A percentile compares a stretch with the other conserved stretches of the same genome.
Evolutionary conservation across 2,888 invertebrate genomes (phyloP).

Genomic region (Idaea biselata): DNA sequence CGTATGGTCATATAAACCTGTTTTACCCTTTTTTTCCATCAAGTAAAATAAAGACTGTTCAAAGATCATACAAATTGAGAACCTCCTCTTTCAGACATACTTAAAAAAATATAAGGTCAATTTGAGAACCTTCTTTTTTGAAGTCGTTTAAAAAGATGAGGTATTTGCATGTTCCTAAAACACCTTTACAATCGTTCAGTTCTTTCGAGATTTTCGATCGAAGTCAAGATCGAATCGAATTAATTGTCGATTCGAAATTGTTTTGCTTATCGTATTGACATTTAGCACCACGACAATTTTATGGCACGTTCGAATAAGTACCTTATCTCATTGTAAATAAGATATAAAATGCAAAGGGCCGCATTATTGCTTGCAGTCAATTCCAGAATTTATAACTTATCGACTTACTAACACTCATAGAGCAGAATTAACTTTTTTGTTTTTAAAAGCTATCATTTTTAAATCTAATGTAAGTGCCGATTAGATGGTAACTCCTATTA

Average conservation of each 20-base stretch:
- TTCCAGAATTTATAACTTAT: conserved; percentile 46
- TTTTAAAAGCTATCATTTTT: neutral
- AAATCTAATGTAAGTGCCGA: conserved; percentile 8
- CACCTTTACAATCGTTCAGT: neutral
- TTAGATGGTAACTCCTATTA: conserved; percentile 14
- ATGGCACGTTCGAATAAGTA: conserved; percentile 61
- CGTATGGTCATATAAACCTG: too few relatives aligned
- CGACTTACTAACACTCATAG: conserved; percentile 12
- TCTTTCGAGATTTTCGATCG: neutral
- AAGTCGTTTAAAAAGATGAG: conserved; percentile 7
- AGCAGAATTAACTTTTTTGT: conserved; percentile 8
- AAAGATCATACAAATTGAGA: neutral
- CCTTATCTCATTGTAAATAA: conserved; percentile 33
- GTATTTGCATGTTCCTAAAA: neutral
- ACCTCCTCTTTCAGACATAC: neutral
- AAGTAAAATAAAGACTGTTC: too few relatives aligned
- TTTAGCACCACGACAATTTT: conserved; percentile 52
- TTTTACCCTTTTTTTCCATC: too few relatives aligned
- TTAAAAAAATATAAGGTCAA: too few relatives aligned
- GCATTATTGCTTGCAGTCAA: conserved; percentile 60
- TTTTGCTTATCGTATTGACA: conserved; percentile 32
- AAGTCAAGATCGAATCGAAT: neutral
- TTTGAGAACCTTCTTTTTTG: neutral
- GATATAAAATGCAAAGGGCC: conserved; percentile 47
- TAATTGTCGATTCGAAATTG: conserved; percentile 17